Base-by-base conservation (phyloP, 2,797 vertebrate species). In the Synaphobranchus kaupii region DNA sequence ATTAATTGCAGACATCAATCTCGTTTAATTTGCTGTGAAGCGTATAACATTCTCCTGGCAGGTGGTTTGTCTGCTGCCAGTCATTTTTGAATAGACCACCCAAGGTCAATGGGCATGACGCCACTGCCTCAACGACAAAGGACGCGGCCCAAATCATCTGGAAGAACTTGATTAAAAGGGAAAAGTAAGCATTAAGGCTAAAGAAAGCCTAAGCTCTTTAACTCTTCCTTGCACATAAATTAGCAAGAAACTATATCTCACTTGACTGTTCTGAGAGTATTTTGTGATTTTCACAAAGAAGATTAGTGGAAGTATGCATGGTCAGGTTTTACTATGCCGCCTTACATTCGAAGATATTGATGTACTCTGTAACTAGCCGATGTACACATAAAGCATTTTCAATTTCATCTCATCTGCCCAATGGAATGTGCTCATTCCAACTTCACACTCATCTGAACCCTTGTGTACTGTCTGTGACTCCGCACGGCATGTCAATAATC, bases 191-290 rank as follows among this genome's bases (percentile, higher is more conserved):
- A 94, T 96, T 96, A 96, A 95, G 91, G 95, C 94, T 89, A 93
- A 94, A 94, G 94, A 95, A 97, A 96, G 95, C 95, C 90, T 97
- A 96, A 97, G 96, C 94, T 96, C 94, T 96, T 95, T 94, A 96
- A 93, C 93, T 92, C 91, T 96, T 90, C 95, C 97, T 96, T 97
- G 95, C 96, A 97, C 97, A 96, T 96, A 97, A 97, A 97, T 97
- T 97, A 97, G 91, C 93, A 92, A 93, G 91, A 94, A 96, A 95
- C 93, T 97, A 94, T 94, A 96, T 95, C 92, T 96, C 96, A 93
- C 91, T 94, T 94, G 88, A 91, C 89, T 87, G 94, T 96, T 97
- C 96, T 95, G 95, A 95, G 95, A 96, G 92, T 96, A 90, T 88
- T 94, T 96, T n/a, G 93, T 96, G 96, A 97, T 97, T 96, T 95